These are phyloP conservation scores for Ceriagrion tenellum DNA, from an alignment of 2,888 invertebrate genomes.

Conservation along the genomic window DNA sequence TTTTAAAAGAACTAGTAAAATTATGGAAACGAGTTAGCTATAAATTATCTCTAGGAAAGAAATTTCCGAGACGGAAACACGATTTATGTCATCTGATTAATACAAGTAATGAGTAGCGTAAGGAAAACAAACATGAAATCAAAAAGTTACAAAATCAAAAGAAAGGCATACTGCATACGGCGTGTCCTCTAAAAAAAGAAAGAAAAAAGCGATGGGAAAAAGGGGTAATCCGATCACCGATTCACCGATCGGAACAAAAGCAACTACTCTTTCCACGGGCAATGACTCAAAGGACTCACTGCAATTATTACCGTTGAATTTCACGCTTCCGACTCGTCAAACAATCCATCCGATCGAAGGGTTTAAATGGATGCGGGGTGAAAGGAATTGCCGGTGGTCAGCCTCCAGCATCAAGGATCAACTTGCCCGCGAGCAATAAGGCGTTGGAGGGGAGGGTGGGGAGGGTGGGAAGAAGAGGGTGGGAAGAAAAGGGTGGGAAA, in stretches of 20 bases:
- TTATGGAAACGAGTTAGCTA: no score
- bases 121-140: no score
- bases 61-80: no score
- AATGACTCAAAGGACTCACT: not conserved
- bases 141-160: no score
- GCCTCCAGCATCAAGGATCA: not conserved
- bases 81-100: no score
- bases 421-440: not conserved
- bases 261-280: not conserved
- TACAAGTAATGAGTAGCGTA: no score
- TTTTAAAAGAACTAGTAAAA: no score
- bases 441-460: not conserved
- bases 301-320: conserved; percentile 43
- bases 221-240: not conserved
- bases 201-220: not conserved
- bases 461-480: not conserved
- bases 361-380: conserved; percentile 10
- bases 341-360: conserved; percentile 24
- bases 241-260: not conserved
- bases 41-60: no score
- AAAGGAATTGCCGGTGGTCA: conserved; percentile 11
- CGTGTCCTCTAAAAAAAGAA: not conserved
- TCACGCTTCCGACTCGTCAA: conserved; percentile 57
- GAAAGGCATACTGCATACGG: no score
- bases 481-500: not conserved